Evolutionary conservation across 2,797 vertebrate species (phyloP).

Genomic region (Myotis vivesi): DNA sequence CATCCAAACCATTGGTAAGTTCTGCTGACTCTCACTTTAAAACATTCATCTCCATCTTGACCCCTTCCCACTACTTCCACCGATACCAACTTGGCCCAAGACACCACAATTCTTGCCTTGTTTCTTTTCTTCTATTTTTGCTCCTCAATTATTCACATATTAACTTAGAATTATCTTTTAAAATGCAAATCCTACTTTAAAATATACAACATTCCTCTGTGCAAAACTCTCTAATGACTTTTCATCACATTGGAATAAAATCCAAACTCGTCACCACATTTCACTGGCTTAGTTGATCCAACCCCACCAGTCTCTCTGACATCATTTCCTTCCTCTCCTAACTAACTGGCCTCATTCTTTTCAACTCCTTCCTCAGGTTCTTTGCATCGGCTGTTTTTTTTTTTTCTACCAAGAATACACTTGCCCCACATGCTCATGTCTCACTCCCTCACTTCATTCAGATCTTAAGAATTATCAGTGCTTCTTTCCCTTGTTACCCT

Average conservation of each 20-base stretch:
- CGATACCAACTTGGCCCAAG: not conserved
- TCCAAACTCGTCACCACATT: not conserved
- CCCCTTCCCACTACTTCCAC: not conserved
- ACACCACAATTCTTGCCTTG: not conserved
- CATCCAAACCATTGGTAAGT: not conserved
- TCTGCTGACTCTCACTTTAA: not conserved
- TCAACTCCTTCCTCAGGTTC: not conserved
- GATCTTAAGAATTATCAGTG: not conserved
- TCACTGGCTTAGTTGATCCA: not conserved
- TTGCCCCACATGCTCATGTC: not conserved
- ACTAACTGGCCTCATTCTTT: not conserved
- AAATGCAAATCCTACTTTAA: not conserved
- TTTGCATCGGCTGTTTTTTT: not conserved
- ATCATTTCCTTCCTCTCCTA: not conserved
- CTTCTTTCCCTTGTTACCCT: not conserved
- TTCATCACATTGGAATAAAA: not conserved
- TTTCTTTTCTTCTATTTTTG: not conserved
- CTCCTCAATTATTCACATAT: not conserved
- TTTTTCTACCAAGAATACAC: not conserved
- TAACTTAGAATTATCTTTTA: not conserved
- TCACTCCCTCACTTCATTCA: not conserved
- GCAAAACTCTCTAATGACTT: not conserved
- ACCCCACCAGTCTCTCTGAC: not conserved
- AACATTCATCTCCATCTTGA: not conserved
- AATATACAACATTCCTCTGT: not conserved